Evolutionary conservation across 1,140 invertebrate genomes (phyloP).

Genomic region (Aethina tumida): DNA sequence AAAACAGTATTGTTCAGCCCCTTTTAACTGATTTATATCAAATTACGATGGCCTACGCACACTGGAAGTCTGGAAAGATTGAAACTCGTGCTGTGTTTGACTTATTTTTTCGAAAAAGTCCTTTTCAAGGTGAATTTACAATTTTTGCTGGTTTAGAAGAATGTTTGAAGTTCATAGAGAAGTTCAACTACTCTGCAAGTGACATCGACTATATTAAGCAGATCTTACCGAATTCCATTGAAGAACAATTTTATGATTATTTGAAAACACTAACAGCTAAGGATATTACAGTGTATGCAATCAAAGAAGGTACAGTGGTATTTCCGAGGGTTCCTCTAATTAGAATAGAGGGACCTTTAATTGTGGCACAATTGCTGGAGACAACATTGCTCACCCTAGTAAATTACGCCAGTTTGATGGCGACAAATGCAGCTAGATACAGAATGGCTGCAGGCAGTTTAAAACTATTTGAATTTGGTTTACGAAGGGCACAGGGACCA

Average conservation of each 20-base stretch:
- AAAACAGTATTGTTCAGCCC: constrained; percentile 74
- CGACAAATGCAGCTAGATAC: constrained; percentile 96
- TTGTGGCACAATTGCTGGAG: constrained; percentile 92
- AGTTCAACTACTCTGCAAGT: constrained; percentile 88
- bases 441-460: constrained; percentile 83
- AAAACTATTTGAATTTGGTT: constrained; percentile 89
- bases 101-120: constrained; percentile 96
- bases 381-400: constrained; percentile 93
- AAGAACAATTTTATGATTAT: constrained; percentile 87
- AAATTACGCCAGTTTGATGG: constrained; percentile 96
- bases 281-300: constrained; percentile 79
- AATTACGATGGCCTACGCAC: constrained; percentile 99
- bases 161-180: constrained; percentile 89
- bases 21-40: constrained; percentile 87
- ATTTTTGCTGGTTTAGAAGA: constrained; percentile 98
- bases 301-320: constrained; percentile 93
- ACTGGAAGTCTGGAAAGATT: constrained; percentile 94
- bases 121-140: constrained; percentile 96
- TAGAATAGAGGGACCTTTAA: constrained; percentile 79
- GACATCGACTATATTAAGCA: constrained; percentile 89
- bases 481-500: constrained; percentile 93
- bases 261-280: constrained; percentile 71
- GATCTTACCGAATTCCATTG: constrained; percentile 71
- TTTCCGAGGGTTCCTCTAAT: constrained; percentile 94
- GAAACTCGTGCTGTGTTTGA: constrained; percentile 91